Conservation (phyloP, 2,113 vertebrate genomes). For the Psophia crepitans region DNA sequence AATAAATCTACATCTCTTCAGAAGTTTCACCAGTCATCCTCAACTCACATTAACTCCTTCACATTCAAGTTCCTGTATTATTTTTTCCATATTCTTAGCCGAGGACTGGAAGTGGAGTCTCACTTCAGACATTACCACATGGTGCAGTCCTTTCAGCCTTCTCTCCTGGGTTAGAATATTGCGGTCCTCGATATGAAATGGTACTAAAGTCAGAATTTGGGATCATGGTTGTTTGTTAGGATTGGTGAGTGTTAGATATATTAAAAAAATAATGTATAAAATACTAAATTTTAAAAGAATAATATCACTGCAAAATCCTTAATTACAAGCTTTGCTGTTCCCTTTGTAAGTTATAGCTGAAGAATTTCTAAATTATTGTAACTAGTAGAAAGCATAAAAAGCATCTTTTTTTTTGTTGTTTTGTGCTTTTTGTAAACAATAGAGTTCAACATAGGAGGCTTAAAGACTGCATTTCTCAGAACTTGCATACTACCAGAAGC, state of each 20-base stretch:
- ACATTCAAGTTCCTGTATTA: not conserved
- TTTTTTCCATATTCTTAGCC: not conserved
- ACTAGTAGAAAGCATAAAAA: not conserved
- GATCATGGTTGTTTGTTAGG: not conserved
- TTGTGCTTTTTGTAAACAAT: not conserved
- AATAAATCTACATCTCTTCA: constrained; percentile 39
- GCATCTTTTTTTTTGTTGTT: not conserved
- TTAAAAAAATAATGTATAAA: too few relatives aligned
- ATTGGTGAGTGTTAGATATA: not conserved
- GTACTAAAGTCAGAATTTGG: not conserved
- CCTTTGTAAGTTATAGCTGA: not conserved
- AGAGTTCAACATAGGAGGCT: not conserved
- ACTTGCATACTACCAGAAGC: rapidly evolving
- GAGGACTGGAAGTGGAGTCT: not conserved
- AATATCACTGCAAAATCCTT: not conserved
- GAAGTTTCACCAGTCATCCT: not conserved
- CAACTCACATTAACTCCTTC: constrained; percentile 4
- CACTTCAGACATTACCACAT: not conserved
- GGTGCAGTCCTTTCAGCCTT: not conserved
- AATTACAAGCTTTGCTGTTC: not conserved
- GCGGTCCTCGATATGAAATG: not conserved
- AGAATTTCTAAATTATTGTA: not conserved
- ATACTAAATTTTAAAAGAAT: constrained; percentile 27
- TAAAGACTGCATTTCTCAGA: not conserved
- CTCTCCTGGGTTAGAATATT: not conserved